phyloP scores from a whole-genome alignment of 2,113 vertebrate genomes.

The Polyodon spathula region DNA sequence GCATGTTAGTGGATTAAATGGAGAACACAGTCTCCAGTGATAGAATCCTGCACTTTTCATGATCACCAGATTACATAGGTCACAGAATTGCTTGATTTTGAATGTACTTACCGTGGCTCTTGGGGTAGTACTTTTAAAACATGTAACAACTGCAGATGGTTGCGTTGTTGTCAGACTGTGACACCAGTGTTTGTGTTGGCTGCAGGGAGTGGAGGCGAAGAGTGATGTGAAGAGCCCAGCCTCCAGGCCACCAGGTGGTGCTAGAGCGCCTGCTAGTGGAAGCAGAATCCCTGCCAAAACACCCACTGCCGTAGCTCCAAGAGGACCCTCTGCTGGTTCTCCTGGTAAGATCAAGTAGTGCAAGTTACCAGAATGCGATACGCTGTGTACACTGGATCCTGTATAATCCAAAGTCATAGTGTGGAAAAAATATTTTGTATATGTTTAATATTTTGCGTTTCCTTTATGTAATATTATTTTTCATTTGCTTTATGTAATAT shows the following conservation, averaged over 20 bases:
- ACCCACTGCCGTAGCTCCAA: slow-evolving; percentile 32
- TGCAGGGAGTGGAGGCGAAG: slow-evolving; percentile 49
- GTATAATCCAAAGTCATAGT: too few species aligned
- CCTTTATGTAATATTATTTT: slow-evolving; percentile 27
- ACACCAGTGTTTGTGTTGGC: slow-evolving; percentile 12
- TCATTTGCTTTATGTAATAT: slow-evolving; percentile 41
- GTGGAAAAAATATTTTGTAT: too few species aligned
- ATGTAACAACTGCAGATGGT: background rate
- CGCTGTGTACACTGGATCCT: too few species aligned
- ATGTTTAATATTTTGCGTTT: too few species aligned
- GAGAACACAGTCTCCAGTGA: too few species aligned
- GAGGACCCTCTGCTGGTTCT: slow-evolving; percentile 30
- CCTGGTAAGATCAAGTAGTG: background rate
- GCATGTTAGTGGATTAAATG: too few species aligned
- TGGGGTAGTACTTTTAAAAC: too few species aligned
- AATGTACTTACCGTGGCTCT: too few species aligned
- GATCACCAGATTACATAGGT: too few species aligned
- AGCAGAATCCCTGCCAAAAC: slow-evolving; percentile 74
- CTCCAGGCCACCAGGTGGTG: slow-evolving; percentile 36
- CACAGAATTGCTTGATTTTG: too few species aligned
- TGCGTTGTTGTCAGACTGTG: background rate
- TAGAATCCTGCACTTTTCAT: too few species aligned
- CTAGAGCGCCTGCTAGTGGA: slow-evolving; percentile 62
- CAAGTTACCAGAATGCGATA: too few species aligned
- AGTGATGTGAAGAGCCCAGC: slow-evolving; percentile 44